These are phyloP conservation scores for Parapristionchus giblindavisi DNA, from an alignment of 2,888 invertebrate genomes.

Conservation along the genomic window DNA sequence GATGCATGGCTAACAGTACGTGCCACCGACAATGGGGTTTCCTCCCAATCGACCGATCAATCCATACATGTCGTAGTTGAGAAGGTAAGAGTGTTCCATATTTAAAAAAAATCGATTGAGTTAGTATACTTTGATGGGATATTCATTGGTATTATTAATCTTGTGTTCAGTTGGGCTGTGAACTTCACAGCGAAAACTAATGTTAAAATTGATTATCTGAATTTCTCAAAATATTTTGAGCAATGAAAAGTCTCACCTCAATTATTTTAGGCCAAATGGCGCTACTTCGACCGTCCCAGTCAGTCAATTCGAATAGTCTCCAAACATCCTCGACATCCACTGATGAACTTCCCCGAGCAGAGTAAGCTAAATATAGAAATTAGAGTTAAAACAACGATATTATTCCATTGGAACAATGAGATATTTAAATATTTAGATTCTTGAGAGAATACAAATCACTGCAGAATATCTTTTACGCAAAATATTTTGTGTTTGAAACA, in stretches of 20 bases:
- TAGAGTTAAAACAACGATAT: not conserved
- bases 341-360: constrained; percentile 18
- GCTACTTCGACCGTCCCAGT: constrained; percentile 30
- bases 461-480: too few relatives aligned
- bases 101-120: too few relatives aligned
- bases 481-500: too few relatives aligned
- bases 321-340: constrained; percentile 10
- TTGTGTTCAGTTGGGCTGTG: too few relatives aligned
- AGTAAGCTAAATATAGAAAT: not conserved
- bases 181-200: not conserved
- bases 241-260: too few relatives aligned
- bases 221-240: not conserved
- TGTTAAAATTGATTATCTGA: not conserved
- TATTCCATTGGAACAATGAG: too few relatives aligned
- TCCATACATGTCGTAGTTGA: constrained; percentile 35
- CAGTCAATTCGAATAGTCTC: constrained; percentile 21
- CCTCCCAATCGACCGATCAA: constrained; percentile 51
- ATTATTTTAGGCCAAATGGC: too few relatives aligned
- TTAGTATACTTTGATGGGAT: too few relatives aligned
- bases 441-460: too few relatives aligned
- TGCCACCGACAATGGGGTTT: constrained; percentile 46
- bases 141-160: too few relatives aligned
- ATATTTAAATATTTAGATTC: too few relatives aligned
- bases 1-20: constrained; percentile 44
- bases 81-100: constrained; percentile 34